A percentile compares a stretch with the other conserved stretches of the same genome.
phyloP scores from a whole-genome alignment of 2,888 invertebrate genomes.

The Ichneumoninae sp. region DNA sequence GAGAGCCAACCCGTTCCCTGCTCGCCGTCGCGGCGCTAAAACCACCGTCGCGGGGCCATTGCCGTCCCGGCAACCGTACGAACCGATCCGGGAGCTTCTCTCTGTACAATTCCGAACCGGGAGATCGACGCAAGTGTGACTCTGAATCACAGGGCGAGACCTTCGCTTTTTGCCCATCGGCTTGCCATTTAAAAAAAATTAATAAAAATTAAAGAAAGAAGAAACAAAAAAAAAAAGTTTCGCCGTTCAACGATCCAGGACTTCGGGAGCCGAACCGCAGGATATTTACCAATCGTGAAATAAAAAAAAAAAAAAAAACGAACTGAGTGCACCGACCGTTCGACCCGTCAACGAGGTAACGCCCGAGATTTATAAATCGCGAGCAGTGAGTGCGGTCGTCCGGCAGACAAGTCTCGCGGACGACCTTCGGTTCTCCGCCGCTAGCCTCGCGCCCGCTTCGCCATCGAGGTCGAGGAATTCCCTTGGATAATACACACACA shows the following conservation, averaged over 20 bases:
- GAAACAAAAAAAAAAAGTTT: not conserved
- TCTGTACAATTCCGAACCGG: not conserved
- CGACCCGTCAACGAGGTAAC: conserved; percentile 24
- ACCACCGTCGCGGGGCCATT: conserved; percentile 80
- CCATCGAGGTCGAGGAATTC: conserved; percentile 53
- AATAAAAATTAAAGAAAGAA: not conserved
- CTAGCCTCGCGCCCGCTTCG: not conserved
- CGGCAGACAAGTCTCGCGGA: conserved; percentile 34
- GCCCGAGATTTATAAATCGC: conserved; percentile 5
- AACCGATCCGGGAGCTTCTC: conserved; percentile 73
- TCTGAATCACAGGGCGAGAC: not conserved
- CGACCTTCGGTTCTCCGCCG: conserved; percentile 42
- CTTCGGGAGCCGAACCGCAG: not conserved
- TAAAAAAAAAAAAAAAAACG: conserved; percentile 13
- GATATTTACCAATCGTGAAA: conserved; percentile 37
- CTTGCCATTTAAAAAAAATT: not conserved
- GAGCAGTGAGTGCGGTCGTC: conserved; percentile 25
- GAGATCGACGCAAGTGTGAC: not conserved
- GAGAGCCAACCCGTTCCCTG: conserved; percentile 75
- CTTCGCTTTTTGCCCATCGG: not conserved
- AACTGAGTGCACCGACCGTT: conserved; percentile 29
- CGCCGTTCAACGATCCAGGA: not conserved
- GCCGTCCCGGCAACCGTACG: conserved; percentile 80
- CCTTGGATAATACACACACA: conserved; percentile 7
- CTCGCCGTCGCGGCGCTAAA: conserved; percentile 77